Conservation (phyloP, 2,113 vertebrate species). For the Mobula birostris region DNA sequence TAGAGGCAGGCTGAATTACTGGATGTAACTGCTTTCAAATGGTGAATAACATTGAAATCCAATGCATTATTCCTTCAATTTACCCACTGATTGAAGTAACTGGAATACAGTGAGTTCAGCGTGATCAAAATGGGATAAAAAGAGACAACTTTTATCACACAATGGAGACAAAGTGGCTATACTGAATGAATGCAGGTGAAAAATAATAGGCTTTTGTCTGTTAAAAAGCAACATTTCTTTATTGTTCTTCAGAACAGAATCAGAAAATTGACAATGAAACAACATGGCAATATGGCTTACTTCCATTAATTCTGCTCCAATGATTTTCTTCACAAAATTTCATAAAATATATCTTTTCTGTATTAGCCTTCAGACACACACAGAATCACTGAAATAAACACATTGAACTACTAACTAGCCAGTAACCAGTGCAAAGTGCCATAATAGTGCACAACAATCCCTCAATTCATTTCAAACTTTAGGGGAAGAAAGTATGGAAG, state of each 20-base stretch:
- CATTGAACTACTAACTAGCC: too few relatives aligned
- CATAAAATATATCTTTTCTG: background rate
- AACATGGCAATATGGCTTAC: background rate
- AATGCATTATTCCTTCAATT: background rate
- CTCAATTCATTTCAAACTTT: background rate
- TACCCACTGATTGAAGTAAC: background rate
- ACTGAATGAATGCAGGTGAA: background rate
- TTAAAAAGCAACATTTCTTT: background rate
- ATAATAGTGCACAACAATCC: background rate
- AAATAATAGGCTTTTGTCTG: background rate
- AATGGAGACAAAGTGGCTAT: background rate
- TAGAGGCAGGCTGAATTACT: background rate
- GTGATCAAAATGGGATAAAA: background rate
- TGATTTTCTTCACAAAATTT: background rate
- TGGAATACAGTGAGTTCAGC: background rate
- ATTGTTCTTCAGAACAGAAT: background rate
- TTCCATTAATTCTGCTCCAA: background rate
- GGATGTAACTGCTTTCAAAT: background rate
- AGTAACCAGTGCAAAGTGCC: background rate
- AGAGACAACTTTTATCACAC: background rate
- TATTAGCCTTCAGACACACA: background rate
- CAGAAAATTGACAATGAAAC: background rate
- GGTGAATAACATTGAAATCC: background rate
- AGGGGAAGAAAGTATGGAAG: background rate
- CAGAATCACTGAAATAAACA: background rate